phyloP scores from a whole-genome alignment of 2,888 invertebrate species.

The Chloromyia formosa region DNA sequence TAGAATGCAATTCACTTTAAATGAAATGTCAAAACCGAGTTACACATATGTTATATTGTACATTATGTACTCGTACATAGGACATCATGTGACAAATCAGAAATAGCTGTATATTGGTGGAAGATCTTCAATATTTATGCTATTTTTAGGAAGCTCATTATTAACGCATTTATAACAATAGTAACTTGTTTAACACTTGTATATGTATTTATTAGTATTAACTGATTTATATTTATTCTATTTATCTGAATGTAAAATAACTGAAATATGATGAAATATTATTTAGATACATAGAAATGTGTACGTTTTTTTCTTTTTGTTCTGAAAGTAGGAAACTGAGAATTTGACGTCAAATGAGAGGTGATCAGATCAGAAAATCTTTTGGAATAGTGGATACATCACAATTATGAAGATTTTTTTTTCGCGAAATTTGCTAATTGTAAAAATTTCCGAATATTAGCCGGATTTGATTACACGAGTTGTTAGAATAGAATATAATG shows the following conservation, averaged over 20 bases:
- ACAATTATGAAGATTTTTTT: too few relatives aligned
- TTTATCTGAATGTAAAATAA: not conserved
- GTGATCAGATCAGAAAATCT: too few relatives aligned
- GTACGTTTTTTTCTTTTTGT: slow-evolving; percentile 20
- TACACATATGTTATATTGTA: too few relatives aligned
- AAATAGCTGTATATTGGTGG: not conserved
- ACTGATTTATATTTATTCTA: not conserved
- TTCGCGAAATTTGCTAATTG: too few relatives aligned
- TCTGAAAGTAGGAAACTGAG: not conserved
- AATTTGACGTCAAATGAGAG: slow-evolving; percentile 1
- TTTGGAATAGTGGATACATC: too few relatives aligned
- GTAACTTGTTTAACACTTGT: slow-evolving; percentile 1
- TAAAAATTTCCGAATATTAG: too few relatives aligned
- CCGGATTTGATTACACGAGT: too few relatives aligned
- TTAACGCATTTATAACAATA: slow-evolving; percentile 21
- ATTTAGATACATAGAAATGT: not conserved
- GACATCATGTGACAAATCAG: not conserved
- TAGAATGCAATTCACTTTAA: too few relatives aligned
- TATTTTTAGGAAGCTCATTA: not conserved
- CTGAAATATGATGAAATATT: slow-evolving; percentile 31
- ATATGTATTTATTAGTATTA: not conserved
- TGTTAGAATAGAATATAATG: too few relatives aligned
- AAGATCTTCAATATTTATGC: not conserved
- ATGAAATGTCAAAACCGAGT: too few relatives aligned
- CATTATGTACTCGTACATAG: not conserved